Percentiles rank a stretch among this genome's conserved stretches.
These are phyloP conservation scores for Pteronotus mesoamericanus DNA, from an alignment of 2,797 vertebrate genomes.

Conservation along the genomic window DNA sequence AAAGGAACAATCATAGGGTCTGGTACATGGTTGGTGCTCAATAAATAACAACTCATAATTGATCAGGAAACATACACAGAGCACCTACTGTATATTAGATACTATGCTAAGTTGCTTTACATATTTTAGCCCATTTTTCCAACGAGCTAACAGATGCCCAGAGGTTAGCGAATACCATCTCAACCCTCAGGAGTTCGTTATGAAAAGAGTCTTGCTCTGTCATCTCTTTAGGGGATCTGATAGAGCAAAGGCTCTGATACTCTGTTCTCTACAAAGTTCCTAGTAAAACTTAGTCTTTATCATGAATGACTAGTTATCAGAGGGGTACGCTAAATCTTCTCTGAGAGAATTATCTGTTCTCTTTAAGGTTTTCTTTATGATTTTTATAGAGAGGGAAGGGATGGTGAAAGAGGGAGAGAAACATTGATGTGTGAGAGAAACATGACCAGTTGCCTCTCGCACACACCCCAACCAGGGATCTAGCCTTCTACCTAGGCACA, in stretches of 20 bases:
- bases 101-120: background rate
- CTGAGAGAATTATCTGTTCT: background rate
- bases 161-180: background rate
- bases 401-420: too few species aligned
- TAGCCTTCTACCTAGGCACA: too few species aligned
- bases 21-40: background rate
- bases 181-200: background rate
- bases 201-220: background rate
- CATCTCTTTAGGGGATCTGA: too few species aligned
- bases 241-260: background rate
- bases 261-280: background rate
- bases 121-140: background rate
- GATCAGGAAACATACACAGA: background rate
- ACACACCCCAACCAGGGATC: too few species aligned
- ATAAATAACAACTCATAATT: background rate
- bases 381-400: too few species aligned
- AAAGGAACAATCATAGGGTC: background rate
- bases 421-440: too few species aligned
- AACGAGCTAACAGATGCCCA: background rate
- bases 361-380: too few species aligned
- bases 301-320: background rate
- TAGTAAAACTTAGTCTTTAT: background rate
- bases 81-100: background rate
- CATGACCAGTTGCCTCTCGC: too few species aligned
- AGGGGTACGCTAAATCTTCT: background rate